A percentile compares a stretch with the other conserved stretches of the same genome.
Conservation (phyloP, 2,888 invertebrate genomes). For the Drosophila subquinaria region DNA sequence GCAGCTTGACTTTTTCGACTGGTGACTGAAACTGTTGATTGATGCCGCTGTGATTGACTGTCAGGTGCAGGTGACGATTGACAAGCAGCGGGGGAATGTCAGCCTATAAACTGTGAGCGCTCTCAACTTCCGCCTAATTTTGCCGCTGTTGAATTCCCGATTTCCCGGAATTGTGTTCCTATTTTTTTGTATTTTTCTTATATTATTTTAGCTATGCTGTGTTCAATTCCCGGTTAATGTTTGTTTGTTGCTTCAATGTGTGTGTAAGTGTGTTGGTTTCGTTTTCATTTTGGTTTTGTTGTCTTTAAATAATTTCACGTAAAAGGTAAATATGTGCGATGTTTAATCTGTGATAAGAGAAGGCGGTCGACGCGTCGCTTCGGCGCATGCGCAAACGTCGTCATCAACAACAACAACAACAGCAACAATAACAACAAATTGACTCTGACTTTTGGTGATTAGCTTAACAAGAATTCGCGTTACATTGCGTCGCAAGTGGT, state of each 20-base stretch:
- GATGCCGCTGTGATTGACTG: slow-evolving; percentile 69
- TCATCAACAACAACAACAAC: slow-evolving; percentile 32
- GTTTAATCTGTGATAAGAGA: slow-evolving; percentile 71
- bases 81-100: slow-evolving; percentile 26
- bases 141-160: slow-evolving; percentile 72
- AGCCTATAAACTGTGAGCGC: slow-evolving; percentile 23
- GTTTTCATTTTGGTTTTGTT: slow-evolving; percentile 62
- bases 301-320: slow-evolving; percentile 79
- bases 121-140: slow-evolving; percentile 59
- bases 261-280: slow-evolving; percentile 42
- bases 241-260: slow-evolving; percentile 64
- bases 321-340: slow-evolving; percentile 71
- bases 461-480: slow-evolving; percentile 80
- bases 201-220: slow-evolving; percentile 32
- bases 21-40: slow-evolving; percentile 43
- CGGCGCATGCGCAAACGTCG: slow-evolving; percentile 68
- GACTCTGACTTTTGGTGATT: slow-evolving; percentile 73
- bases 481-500: slow-evolving; percentile 59
- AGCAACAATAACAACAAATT: slow-evolving; percentile 42
- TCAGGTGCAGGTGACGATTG: slow-evolving; percentile 59
- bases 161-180: slow-evolving; percentile 71
- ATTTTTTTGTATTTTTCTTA: slow-evolving; percentile 31
- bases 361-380: slow-evolving; percentile 40
- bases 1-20: neutral
- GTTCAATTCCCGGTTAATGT: slow-evolving; percentile 76